Base-by-base conservation (phyloP, 2,888 invertebrate species). In the Strigamia crassipes region DNA sequence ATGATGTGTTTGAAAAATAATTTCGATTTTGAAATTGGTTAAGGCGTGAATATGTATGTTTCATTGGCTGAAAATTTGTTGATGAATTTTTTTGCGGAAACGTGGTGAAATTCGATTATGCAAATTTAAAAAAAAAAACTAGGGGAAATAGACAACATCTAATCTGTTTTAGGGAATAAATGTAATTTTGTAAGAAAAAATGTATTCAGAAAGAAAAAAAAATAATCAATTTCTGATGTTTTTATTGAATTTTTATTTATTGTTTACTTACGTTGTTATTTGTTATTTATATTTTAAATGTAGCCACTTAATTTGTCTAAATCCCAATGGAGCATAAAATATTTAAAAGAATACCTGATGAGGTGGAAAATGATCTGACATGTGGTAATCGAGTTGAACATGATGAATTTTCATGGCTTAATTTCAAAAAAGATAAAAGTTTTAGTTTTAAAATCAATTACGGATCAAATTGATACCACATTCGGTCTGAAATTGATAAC, bases 301-400 rank as follows among this genome's bases (percentile, higher is more conserved):
- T 56, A 56, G 9, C 3, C 56, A 56, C 56, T 56, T 56, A 56
- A 56, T 56, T 56, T 56, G 18, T 56, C 56, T n/a, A 31, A 31
- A 73, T 61, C 73, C 73, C 73, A 27, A 15, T 73, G 31, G 31
- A 73, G 73, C 73, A 73, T 73, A 73, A 73, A 73, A 73, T 73
- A 73, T 73, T 73, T 73, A 73, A 56, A 73, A 73, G 73, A 73
- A 73, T 73, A 31, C 73, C 73, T 73, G 73, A 73, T 73, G 73
- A 73, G 73, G 73, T 73, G 73, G 73, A 73, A 73, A 73, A 73
- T 73, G 73, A 73, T 73, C 73, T 73, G 73, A 73, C 73, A 56
- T 21, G 56, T 18, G 18, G 56, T 73, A 31, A 73, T 73, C 23
- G 27, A 73, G 27, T 73, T 73, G 27, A 31, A 73, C 73, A 31